phyloP scores from a whole-genome alignment of 2,888 invertebrate species.

The Agrochola lota region DNA sequence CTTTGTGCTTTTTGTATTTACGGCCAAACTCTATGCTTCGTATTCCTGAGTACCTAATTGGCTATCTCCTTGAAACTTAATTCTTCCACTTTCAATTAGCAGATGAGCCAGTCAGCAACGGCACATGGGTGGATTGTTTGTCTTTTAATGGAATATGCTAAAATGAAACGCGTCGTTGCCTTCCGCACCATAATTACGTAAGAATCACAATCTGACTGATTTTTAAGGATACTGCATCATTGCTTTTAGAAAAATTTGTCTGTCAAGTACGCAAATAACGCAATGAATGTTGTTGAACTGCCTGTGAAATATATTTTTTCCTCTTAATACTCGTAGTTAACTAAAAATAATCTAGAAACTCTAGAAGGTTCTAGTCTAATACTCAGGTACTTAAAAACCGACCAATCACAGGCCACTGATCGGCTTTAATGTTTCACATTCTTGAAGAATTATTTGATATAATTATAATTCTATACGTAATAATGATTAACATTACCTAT shows the following conservation, averaged over 20 bases:
- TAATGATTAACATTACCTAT: constrained; percentile 27
- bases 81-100: background rate
- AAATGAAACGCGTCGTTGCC: background rate
- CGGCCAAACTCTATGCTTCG: too few relatives aligned
- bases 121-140: background rate
- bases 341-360: background rate
- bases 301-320: background rate
- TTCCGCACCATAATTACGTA: background rate
- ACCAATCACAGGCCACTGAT: background rate
- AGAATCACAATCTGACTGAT: too few relatives aligned
- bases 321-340: background rate
- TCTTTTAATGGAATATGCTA: background rate
- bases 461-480: constrained; percentile 12
- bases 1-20: too few relatives aligned
- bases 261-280: too few relatives aligned
- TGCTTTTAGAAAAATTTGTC: too few relatives aligned
- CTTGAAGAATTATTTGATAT: constrained; percentile 10
- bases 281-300: too few relatives aligned
- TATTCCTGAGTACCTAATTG: background rate
- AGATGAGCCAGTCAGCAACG: background rate
- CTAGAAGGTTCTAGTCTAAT: background rate
- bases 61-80: background rate
- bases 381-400: background rate
- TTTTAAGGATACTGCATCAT: too few relatives aligned
- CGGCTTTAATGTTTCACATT: constrained; percentile 19